These are phyloP conservation scores for Chauna torquata DNA, from an alignment of 2,113 vertebrate species.

Conservation along the genomic window DNA sequence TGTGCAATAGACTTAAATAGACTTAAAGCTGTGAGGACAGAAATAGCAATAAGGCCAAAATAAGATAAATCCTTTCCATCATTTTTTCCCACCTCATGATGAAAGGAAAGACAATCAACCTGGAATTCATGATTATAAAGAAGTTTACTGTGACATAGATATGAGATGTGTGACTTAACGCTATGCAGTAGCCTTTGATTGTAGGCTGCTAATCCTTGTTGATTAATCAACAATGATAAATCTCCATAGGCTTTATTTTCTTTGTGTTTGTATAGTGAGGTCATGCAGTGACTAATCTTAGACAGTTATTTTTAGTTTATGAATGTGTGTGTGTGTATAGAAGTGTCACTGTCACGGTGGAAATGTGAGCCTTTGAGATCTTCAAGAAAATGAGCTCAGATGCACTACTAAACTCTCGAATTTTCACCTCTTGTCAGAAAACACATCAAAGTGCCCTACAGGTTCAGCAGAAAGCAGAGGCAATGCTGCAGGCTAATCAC, in stretches of 20 bases:
- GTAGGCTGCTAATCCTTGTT: background rate
- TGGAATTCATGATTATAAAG: background rate
- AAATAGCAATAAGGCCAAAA: background rate
- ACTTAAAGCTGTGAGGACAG: background rate
- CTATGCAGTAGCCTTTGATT: background rate
- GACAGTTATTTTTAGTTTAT: background rate
- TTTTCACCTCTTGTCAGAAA: conserved; percentile 80
- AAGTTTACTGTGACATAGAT: background rate
- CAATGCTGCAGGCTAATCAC: conserved; percentile 95
- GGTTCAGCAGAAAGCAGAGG: conserved; percentile 98
- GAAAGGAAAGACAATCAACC: background rate
- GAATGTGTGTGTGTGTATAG: background rate
- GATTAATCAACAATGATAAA: too few species aligned
- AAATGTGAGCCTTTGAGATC: background rate
- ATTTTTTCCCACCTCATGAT: background rate
- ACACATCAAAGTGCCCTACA: conserved; percentile 98
- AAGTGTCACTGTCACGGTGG: background rate
- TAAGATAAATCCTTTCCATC: background rate
- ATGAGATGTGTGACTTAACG: background rate
- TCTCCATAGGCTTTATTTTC: background rate
- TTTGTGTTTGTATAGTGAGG: background rate
- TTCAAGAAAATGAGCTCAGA: background rate
- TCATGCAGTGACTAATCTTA: background rate
- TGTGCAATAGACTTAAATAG: background rate
- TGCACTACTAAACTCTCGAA: background rate